phyloP scores from a whole-genome alignment of 2,113 vertebrate species.

The Oreotrochilus melanogaster region DNA sequence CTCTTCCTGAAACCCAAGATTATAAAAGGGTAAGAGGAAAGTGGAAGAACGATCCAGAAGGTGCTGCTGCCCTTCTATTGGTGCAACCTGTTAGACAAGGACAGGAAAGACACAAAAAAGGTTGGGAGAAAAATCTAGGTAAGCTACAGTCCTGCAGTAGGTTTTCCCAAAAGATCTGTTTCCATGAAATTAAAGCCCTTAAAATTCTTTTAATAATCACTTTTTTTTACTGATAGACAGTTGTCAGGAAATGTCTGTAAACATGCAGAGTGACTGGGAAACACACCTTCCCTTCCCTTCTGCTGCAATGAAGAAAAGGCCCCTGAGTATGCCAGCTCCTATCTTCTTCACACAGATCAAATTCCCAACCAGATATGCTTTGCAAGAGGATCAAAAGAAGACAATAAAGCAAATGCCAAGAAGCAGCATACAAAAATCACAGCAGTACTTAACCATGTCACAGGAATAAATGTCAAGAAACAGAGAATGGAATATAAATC shows the following conservation, averaged over 20 bases:
- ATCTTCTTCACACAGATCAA: neutral
- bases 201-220: no score
- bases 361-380: neutral
- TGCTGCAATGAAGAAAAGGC: no score
- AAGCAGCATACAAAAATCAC: neutral
- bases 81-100: no score
- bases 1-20: neutral
- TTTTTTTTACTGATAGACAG: neutral
- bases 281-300: no score
- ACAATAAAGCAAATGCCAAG: neutral
- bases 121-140: no score
- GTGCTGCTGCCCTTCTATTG: fast-evolving
- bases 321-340: neutral
- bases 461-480: neutral
- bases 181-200: neutral
- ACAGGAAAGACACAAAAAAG: no score
- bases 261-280: fast-evolving
- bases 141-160: no score
- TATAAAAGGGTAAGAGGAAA: neutral
- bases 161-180: neutral
- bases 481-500: neutral
- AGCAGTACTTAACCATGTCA: neutral
- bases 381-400: neutral
- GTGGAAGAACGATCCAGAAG: neutral
- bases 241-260: neutral